A percentile compares a stretch with the other conserved stretches of the same genome.
Conservation (phyloP, 92 coral and sea anemone species). For the Metridium senile region DNA sequence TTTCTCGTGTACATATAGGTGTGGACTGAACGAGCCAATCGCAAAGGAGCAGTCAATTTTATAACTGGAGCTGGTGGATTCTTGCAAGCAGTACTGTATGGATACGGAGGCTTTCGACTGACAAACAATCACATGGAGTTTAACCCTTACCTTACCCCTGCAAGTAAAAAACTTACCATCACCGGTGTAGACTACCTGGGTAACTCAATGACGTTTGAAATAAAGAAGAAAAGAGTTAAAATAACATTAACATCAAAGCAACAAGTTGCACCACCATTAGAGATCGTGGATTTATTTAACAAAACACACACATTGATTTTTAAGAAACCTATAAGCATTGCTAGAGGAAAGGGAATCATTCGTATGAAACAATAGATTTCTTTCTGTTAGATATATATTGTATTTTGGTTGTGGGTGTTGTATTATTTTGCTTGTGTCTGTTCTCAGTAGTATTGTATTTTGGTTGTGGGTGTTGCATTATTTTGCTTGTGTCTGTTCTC, state of each 20-base stretch:
- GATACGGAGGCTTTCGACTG: slow-evolving; percentile 86
- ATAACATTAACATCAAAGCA: slow-evolving; percentile 48
- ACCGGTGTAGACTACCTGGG: slow-evolving; percentile 70
- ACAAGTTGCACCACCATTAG: slow-evolving; percentile 67
- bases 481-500: no score
- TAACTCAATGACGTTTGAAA: slow-evolving; percentile 54
- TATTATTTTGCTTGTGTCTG: no score
- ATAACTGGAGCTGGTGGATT: slow-evolving; percentile 92
- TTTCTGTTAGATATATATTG: background rate
- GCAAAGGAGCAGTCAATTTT: slow-evolving; percentile 77
- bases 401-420: no score
- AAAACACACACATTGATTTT: slow-evolving; percentile 31
- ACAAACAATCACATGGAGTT: slow-evolving; percentile 51
- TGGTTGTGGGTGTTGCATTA: no score
- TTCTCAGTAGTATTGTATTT: no score
- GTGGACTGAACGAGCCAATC: slow-evolving; percentile 74
- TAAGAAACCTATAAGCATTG: slow-evolving; percentile 39
- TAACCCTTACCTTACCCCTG: slow-evolving; percentile 68
- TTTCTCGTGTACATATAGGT: slow-evolving; percentile 38
- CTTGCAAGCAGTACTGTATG: slow-evolving; percentile 76
- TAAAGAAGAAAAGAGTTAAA: slow-evolving; percentile 41
- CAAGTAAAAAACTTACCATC: slow-evolving; percentile 59
- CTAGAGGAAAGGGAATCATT: slow-evolving; percentile 45
- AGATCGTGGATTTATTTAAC: slow-evolving; percentile 33
- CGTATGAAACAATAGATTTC: slow-evolving; percentile 29